Conservation (phyloP, 2,113 vertebrate species). For the Acanthochromis polyacanthus region DNA sequence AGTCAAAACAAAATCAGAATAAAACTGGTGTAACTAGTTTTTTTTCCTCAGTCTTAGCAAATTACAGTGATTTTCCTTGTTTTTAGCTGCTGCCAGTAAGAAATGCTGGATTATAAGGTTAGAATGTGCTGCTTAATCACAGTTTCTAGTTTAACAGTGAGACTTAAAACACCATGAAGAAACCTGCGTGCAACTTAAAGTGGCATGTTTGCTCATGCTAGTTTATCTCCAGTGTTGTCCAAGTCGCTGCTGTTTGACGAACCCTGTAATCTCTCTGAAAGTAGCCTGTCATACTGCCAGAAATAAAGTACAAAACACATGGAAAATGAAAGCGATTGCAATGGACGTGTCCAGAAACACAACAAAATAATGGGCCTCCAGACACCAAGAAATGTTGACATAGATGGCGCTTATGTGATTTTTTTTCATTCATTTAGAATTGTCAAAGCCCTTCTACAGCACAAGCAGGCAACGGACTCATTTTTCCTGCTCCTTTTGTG, state of each 20-base stretch:
- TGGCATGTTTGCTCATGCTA: neutral
- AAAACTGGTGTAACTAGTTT: no score
- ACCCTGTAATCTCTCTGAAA: constrained; percentile 1
- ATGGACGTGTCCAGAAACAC: neutral
- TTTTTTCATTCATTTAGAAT: neutral
- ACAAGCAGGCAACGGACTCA: neutral
- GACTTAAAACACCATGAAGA: neutral
- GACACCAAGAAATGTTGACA: neutral
- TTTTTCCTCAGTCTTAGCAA: no score
- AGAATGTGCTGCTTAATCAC: neutral
- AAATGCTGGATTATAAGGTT: no score
- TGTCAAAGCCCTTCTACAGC: neutral
- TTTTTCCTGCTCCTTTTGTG: neutral
- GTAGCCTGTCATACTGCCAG: neutral
- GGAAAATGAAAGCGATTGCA: neutral
- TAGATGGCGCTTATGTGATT: neutral
- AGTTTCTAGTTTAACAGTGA: neutral
- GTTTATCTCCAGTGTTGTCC: neutral
- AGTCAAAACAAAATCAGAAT: no score
- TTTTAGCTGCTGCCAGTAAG: neutral
- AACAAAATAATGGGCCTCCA: neutral
- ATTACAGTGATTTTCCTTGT: no score
- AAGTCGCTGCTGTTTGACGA: constrained; percentile 8
- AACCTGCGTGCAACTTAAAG: neutral
- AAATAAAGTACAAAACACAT: neutral